These are phyloP conservation scores for Eilema caniola DNA, from an alignment of 2,888 invertebrate species.

Conservation along the genomic window DNA sequence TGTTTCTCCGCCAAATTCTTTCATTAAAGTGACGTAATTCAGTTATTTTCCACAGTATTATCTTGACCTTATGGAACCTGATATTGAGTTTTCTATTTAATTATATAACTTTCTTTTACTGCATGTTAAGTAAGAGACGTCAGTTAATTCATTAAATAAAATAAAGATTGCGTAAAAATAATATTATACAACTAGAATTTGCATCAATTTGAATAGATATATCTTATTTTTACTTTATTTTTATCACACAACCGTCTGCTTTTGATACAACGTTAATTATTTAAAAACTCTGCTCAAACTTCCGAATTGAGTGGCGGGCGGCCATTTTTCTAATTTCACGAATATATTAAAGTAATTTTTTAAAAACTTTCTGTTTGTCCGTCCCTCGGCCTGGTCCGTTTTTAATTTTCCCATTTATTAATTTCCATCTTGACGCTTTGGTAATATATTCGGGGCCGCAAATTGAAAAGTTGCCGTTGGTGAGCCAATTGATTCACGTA, in stretches of 20 bases:
- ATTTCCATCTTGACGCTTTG: slow-evolving; percentile 61
- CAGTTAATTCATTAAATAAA: not conserved
- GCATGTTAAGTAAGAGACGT: not conserved
- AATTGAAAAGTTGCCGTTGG: slow-evolving; percentile 65
- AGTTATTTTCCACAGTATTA: not conserved
- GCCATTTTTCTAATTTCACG: slow-evolving; percentile 42
- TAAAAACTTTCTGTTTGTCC: slow-evolving; percentile 51
- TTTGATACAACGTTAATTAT: slow-evolving; percentile 57
- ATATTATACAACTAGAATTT: slow-evolving; percentile 9
- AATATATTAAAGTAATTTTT: slow-evolving; percentile 53
- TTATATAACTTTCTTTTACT: slow-evolving; percentile 4
- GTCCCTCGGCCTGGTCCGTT: slow-evolving; percentile 51
- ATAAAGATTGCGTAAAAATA: slow-evolving; percentile 3
- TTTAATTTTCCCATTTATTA: slow-evolving; percentile 67
- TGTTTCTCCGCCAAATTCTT: not conserved
- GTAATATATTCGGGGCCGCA: slow-evolving; percentile 62
- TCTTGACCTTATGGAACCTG: not conserved
- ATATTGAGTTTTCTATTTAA: slow-evolving; percentile 4
- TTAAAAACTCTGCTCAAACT: slow-evolving; percentile 61
- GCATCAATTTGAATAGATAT: slow-evolving; percentile 8
- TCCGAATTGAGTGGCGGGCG: slow-evolving; percentile 37
- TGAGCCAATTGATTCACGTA: slow-evolving; percentile 53
- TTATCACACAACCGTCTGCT: slow-evolving; percentile 6
- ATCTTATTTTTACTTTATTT: not conserved
- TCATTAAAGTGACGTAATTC: not conserved